phyloP scores from a whole-genome alignment of 2,888 invertebrate species.

The Lasioglossum marginatum region DNA sequence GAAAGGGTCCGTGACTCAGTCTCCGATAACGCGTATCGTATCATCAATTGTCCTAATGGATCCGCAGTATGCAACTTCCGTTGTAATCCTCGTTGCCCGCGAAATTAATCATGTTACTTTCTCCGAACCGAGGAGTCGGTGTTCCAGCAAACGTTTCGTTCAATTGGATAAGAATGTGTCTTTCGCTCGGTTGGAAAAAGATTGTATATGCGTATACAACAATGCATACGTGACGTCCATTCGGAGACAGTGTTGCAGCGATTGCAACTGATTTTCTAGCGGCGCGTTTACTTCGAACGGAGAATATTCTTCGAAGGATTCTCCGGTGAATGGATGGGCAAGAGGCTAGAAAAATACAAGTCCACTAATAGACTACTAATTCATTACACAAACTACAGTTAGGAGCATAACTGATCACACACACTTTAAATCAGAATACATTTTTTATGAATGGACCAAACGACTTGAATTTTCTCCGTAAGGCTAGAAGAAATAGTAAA shows the following conservation, averaged over 20 bases:
- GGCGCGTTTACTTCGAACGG: constrained; percentile 12
- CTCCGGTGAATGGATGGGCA: not conserved
- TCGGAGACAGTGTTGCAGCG: constrained; percentile 27
- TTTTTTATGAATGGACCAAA: too few species aligned
- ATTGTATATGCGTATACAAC: not conserved
- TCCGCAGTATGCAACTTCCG: not conserved
- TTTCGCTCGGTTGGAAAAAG: not conserved
- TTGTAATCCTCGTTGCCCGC: not conserved
- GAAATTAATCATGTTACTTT: constrained; percentile 11
- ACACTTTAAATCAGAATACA: too few species aligned
- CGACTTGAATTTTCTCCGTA: too few species aligned
- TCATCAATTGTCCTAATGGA: not conserved
- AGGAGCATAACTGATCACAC: too few species aligned
- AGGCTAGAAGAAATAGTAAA: too few species aligned
- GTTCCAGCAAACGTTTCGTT: not conserved
- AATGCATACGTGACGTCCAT: constrained; percentile 43
- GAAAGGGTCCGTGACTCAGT: not conserved
- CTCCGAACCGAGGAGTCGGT: not conserved
- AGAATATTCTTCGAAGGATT: constrained; percentile 21
- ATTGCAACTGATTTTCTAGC: constrained; percentile 40
- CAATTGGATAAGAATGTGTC: constrained; percentile 7
- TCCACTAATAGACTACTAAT: too few species aligned
- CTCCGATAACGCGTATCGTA: not conserved
- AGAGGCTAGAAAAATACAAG: too few species aligned
- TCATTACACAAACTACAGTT: too few species aligned